Base-by-base conservation (phyloP, 2,797 vertebrate genomes). In the Tragopan temminckii region DNA sequence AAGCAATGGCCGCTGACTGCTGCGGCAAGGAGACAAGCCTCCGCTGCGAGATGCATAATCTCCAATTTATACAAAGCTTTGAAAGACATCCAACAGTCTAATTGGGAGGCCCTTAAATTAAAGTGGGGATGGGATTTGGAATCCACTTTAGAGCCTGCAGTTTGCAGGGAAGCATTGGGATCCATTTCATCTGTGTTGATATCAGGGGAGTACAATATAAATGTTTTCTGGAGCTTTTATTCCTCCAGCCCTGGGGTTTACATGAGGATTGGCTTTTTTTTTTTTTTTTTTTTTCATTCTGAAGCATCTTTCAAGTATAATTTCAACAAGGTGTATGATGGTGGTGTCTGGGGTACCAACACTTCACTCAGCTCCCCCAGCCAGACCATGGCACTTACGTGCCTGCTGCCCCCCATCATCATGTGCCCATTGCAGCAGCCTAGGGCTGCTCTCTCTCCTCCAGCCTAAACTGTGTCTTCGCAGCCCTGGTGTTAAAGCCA, bases 71-170 rank as follows among this genome's bases (percentile, higher is more conserved):
- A 59, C 86, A 83, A 42, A 90, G 90, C 91, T 96, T 93, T 96
- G 96, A 96, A 95, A 94, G 86, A 78, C 80, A 89, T 94, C 95
- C 94, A 95, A 69, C 0, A 1, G 43, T 92, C 95, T 95, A 95
- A 93, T 92, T 94, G 92, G 88, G 92, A 96, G 92, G 94, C 94
- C 81, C 88, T 89, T 95, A 93, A 95, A 93, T 95, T 92, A 95
- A 95, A 95, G 93, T 75, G 81, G 92, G 79, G 92, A 89, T 87
- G 95, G 96, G 90, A 90, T 89, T 90, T 96, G 94, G 88, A 96
- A 96, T 95, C 92, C 78, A 85, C 94, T 94, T 93, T 80, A 94
- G 93, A 96, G 93, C 81, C 81, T 96, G 94, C 1, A 86, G 93
- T 96, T 95, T 90, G 92, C 86, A 96, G 81, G 71, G 81, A 94